Evolutionary conservation across 2,113 vertebrate genomes (phyloP).

Genomic region (Cairina moschata): DNA sequence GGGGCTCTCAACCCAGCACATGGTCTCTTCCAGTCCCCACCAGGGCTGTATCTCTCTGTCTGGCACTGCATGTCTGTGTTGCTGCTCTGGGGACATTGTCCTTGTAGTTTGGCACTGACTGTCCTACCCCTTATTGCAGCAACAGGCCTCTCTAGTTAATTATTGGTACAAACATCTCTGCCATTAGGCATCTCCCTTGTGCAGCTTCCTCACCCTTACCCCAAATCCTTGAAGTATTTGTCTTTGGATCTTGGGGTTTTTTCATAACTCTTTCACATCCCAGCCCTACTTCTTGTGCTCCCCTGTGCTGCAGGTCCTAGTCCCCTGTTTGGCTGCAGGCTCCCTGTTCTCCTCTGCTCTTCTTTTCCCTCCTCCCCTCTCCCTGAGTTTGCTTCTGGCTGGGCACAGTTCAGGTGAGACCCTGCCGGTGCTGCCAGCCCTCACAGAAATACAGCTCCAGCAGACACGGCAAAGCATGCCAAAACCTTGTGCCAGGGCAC

Average conservation of each 20-base stretch:
- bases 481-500: neutral
- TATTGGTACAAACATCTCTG: neutral
- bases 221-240: neutral
- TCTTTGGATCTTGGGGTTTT: neutral
- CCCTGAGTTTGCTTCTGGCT: neutral
- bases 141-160: neutral
- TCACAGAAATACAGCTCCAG: neutral
- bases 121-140: neutral
- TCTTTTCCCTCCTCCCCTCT: neutral
- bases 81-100: neutral
- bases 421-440: neutral
- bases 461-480: neutral
- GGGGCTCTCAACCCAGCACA: accelerated
- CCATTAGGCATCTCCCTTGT: neutral
- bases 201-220: neutral
- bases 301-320: neutral
- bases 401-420: neutral
- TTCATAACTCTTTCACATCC: neutral
- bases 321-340: no score
- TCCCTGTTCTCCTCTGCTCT: neutral
- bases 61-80: neutral
- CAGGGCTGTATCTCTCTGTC: neutral
- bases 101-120: neutral
- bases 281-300: neutral
- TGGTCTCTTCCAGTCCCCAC: neutral